Evolutionary conservation across 2,113 vertebrate genomes (phyloP).

Genomic region (Vireo altiloquus): DNA sequence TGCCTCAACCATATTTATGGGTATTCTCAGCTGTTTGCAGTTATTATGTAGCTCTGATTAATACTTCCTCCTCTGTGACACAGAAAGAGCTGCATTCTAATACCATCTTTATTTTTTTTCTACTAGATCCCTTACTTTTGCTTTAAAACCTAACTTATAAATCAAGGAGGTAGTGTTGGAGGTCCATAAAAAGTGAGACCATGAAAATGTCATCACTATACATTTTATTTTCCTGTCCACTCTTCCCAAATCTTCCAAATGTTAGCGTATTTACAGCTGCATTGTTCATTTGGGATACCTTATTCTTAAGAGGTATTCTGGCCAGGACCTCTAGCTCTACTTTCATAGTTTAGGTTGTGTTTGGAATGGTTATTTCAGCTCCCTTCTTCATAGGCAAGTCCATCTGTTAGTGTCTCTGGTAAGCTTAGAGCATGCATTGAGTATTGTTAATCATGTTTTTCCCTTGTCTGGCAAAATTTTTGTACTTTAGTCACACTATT

Average conservation of each 20-base stretch:
- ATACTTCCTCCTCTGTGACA: constrained; percentile 30
- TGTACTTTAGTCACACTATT: not conserved
- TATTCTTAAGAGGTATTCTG: constrained; percentile 6
- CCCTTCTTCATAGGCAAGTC: not conserved
- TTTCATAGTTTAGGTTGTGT: not conserved
- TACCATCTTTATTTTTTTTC: constrained; percentile 59
- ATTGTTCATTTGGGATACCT: constrained; percentile 38
- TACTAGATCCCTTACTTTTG: constrained; percentile 24
- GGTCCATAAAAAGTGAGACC: constrained; percentile 64
- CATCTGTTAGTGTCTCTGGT: not conserved
- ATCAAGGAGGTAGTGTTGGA: constrained; percentile 59
- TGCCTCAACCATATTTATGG: constrained; percentile 23
- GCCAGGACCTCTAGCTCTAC: not conserved
- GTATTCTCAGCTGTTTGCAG: constrained; percentile 38
- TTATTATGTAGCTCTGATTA: constrained; percentile 43
- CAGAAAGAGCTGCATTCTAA: constrained; percentile 52
- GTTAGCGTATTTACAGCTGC: constrained; percentile 61
- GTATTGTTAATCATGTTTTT: not conserved
- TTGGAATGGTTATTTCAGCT: not conserved
- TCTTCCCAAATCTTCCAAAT: constrained; percentile 60
- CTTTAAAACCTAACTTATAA: constrained; percentile 39
- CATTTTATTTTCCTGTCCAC: constrained; percentile 69
- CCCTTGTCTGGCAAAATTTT: not conserved
- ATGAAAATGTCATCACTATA: constrained; percentile 73
- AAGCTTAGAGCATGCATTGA: not conserved